Conservation (phyloP, 2,113 vertebrate species). For the Zosterops borbonicus region DNA sequence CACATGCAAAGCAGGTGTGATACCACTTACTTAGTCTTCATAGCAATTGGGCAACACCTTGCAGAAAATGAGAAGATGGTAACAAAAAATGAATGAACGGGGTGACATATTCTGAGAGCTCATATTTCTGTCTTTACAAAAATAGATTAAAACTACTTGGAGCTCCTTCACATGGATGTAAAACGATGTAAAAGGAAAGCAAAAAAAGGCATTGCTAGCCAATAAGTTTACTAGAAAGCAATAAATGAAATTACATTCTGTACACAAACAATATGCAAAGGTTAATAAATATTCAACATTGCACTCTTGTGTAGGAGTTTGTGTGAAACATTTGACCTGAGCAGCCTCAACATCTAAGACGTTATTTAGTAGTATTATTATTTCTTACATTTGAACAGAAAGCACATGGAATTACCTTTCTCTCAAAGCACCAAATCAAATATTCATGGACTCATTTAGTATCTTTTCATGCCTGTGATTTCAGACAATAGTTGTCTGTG, state of each 20-base stretch:
- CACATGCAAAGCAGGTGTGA: not conserved
- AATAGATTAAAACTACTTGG: not conserved
- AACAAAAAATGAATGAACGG: not conserved
- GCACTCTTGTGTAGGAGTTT: too few relatives aligned
- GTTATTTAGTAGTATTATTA: not conserved
- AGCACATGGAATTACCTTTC: not conserved
- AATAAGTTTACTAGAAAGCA: not conserved
- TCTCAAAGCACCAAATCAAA: not conserved
- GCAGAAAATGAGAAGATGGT: not conserved
- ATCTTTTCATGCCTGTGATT: not conserved
- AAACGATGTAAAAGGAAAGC: not conserved
- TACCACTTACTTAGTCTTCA: not conserved
- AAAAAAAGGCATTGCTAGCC: not conserved
- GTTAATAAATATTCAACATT: not conserved
- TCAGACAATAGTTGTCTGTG: not conserved
- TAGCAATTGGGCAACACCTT: not conserved
- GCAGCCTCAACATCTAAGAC: not conserved
- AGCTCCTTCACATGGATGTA: not conserved
- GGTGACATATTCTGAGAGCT: not conserved
- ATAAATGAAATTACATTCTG: not conserved
- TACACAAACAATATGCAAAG: not conserved
- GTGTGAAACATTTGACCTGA: not conserved
- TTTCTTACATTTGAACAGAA: not conserved
- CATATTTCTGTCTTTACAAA: not conserved
- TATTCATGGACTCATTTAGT: not conserved